A percentile compares a stretch with the other conserved stretches of the same genome.
These are phyloP conservation scores for Papilio protenor DNA, from an alignment of 2,888 invertebrate genomes.

Conservation along the genomic window DNA sequence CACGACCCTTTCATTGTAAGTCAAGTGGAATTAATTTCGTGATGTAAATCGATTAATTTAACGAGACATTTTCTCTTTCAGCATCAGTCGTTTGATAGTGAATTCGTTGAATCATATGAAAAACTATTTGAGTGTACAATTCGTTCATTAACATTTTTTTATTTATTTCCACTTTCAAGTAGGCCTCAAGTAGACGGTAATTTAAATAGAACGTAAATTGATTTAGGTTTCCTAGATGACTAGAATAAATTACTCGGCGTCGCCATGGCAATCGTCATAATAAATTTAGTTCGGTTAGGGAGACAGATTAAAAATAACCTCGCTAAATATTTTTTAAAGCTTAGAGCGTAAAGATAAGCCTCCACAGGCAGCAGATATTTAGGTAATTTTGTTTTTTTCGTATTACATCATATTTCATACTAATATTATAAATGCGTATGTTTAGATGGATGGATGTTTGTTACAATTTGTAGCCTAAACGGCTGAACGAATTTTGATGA, in stretches of 20 bases:
- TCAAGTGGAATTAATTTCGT: slow-evolving; percentile 12
- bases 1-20: not conserved
- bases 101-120: not conserved
- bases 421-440: too few species aligned
- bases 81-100: not conserved
- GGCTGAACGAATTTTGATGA: too few species aligned
- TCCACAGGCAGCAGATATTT: too few species aligned
- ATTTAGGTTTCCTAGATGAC: not conserved
- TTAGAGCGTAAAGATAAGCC: too few species aligned
- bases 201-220: not conserved
- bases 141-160: too few species aligned
- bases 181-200: not conserved
- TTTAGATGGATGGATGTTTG: too few species aligned
- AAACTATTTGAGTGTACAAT: too few species aligned
- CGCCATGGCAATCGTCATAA: not conserved
- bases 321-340: too few species aligned
- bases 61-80: not conserved
- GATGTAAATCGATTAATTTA: slow-evolving; percentile 5
- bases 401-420: too few species aligned
- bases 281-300: not conserved
- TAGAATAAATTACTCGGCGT: slow-evolving; percentile 2
- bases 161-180: too few species aligned
- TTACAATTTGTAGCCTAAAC: too few species aligned
- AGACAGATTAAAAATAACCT: not conserved
- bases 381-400: too few species aligned